Evolutionary conservation across 1,140 invertebrate genomes (phyloP).

Genomic region (Drosophila willistoni): DNA sequence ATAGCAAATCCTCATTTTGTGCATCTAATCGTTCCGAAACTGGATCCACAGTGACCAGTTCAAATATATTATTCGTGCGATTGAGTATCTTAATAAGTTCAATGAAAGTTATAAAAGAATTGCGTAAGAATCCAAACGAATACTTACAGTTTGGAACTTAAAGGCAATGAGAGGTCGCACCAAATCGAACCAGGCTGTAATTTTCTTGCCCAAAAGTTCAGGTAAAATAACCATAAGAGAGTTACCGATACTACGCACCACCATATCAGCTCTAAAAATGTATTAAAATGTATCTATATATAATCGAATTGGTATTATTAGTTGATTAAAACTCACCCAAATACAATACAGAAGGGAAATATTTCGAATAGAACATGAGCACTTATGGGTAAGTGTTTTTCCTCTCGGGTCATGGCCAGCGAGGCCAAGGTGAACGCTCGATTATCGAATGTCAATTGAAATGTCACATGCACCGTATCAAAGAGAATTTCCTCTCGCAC

Average conservation of each 20-base stretch:
- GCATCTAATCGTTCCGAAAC: conserved; percentile 87
- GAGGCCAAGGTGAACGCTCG: conserved; percentile 92
- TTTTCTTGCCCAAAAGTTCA: conserved; percentile 92
- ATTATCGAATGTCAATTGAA: conserved; percentile 97
- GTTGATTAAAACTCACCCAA: conserved; percentile 87
- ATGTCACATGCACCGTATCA: conserved; percentile 96
- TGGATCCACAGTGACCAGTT: conserved; percentile 93
- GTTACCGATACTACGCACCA: conserved; percentile 94
- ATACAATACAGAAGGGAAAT: conserved; percentile 98
- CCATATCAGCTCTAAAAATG: conserved; percentile 91
- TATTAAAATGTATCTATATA: background rate
- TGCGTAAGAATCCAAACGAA: background rate
- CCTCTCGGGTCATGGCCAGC: conserved; percentile 91
- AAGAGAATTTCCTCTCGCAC: conserved; percentile 93
- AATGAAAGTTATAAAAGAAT: no score
- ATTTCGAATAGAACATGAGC: conserved; percentile 97
- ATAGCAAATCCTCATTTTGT: conserved; percentile 85
- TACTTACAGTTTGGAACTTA: conserved; percentile 95
- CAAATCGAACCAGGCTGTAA: conserved; percentile 95
- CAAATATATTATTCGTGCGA: conserved; percentile 97
- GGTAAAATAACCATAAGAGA: conserved; percentile 96
- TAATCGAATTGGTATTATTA: background rate
- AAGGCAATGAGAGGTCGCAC: conserved; percentile 96
- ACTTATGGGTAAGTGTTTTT: conserved; percentile 93
- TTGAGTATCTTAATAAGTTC: conserved; percentile 90